Evolutionary conservation across 1,140 invertebrate species (phyloP).

Genomic region (Proctacanthus coquilletti): DNA sequence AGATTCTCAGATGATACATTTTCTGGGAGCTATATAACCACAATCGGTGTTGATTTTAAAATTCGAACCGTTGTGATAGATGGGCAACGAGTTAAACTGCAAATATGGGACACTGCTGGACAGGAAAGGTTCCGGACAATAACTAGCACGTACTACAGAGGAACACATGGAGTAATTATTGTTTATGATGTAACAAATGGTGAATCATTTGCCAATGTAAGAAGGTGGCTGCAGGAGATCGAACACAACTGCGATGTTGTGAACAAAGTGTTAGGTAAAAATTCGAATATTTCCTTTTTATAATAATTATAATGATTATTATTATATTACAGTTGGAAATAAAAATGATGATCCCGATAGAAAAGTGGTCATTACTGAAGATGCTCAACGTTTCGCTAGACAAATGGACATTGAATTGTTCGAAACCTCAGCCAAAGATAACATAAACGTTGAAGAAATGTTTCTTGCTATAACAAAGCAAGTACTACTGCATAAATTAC

Average conservation of each 20-base stretch:
- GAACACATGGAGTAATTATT: constrained; percentile 97
- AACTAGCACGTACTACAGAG: constrained; percentile 78
- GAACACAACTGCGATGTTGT: constrained; percentile 99
- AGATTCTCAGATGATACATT: constrained; percentile 97
- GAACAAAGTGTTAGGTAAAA: constrained; percentile 86
- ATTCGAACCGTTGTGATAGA: constrained; percentile 91
- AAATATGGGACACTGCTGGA: constrained; percentile 91
- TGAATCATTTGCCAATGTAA: constrained; percentile 98
- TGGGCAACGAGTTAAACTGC: constrained; percentile 90
- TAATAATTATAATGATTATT: not conserved
- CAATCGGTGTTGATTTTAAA: constrained; percentile 99
- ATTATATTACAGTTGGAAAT: constrained; percentile 74
- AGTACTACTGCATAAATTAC: constrained; percentile 31
- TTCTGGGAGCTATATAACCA: constrained; percentile 96
- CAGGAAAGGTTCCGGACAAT: constrained; percentile 67
- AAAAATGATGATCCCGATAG: constrained; percentile 95
- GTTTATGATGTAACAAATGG: constrained; percentile 99
- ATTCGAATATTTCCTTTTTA: constrained; percentile 2
- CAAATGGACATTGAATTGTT: constrained; percentile 95
- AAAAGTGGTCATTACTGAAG: constrained; percentile 93
- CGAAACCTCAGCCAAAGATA: constrained; percentile 98
- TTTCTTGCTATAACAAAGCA: constrained; percentile 53
- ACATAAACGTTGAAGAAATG: constrained; percentile 96
- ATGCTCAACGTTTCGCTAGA: constrained; percentile 91
- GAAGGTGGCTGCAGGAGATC: constrained; percentile 95